A percentile compares a stretch with the other conserved stretches of the same genome.
These are phyloP conservation scores for Peromyscus maniculatus DNA, from an alignment of 2,113 vertebrate species.

Conservation along the genomic window DNA sequence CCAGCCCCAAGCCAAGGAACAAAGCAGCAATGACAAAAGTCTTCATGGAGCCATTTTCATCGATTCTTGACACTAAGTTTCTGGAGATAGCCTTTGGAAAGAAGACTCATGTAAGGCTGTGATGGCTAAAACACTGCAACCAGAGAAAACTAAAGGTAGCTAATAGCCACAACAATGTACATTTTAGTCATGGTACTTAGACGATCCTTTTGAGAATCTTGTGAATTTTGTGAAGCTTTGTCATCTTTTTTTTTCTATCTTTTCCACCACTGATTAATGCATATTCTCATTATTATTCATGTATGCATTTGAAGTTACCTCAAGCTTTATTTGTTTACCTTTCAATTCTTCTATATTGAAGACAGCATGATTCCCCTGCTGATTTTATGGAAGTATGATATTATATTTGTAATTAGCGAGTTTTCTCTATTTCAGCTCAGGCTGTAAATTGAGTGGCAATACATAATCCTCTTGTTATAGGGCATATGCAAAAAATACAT, in stretches of 20 bases:
- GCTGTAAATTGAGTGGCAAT: neutral
- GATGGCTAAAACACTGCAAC: neutral
- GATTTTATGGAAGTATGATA: slow-evolving; percentile 3
- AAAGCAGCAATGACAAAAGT: neutral
- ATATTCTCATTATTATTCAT: neutral
- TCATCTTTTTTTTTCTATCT: neutral
- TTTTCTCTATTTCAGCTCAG: neutral
- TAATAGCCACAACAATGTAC: neutral
- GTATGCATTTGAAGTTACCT: neutral
- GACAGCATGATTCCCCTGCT: neutral
- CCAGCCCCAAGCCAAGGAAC: neutral
- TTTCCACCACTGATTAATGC: neutral
- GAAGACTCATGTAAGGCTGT: neutral
- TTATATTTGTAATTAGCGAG: neutral
- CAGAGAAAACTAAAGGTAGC: neutral
- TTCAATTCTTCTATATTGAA: neutral
- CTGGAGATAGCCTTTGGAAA: neutral
- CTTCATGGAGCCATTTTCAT: neutral
- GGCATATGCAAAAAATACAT: neutral
- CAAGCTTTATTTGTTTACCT: neutral
- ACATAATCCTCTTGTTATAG: neutral
- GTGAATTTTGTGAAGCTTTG: neutral
- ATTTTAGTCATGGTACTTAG: neutral
- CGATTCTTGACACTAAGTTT: neutral
- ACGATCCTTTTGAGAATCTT: neutral